Evolutionary conservation across 2,113 vertebrate species (phyloP).

Genomic region (Xenopus tropicalis): UCB_Xtro_10.0 CM004443.2:42804001-42804500

Average conservation of each 20-base stretch:
- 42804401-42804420: too few relatives aligned
- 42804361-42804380: too few relatives aligned
- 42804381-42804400: too few relatives aligned
- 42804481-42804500: too few relatives aligned
- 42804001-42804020: background rate
- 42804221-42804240: constrained; percentile 15
- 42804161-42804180: background rate
- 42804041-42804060: background rate
- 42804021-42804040: constrained; percentile 9
- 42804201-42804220: background rate
- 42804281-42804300: constrained; percentile 21
- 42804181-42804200: constrained; percentile 8
- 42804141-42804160: constrained; percentile 4
- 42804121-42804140: background rate
- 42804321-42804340: constrained; percentile 3
- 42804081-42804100: constrained; percentile 4
- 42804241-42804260: constrained; percentile 6
- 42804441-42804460: too few relatives aligned
- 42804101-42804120: background rate
- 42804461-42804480: too few relatives aligned
- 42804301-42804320: constrained; percentile 22
- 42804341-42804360: too few relatives aligned
- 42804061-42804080: background rate
- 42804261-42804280: background rate
- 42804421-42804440: too few relatives aligned